Percentiles rank a stretch among this genome's conserved stretches.
phyloP scores from a whole-genome alignment of 2,888 invertebrate genomes.

The Phytoseiulus persimilis region DNA sequence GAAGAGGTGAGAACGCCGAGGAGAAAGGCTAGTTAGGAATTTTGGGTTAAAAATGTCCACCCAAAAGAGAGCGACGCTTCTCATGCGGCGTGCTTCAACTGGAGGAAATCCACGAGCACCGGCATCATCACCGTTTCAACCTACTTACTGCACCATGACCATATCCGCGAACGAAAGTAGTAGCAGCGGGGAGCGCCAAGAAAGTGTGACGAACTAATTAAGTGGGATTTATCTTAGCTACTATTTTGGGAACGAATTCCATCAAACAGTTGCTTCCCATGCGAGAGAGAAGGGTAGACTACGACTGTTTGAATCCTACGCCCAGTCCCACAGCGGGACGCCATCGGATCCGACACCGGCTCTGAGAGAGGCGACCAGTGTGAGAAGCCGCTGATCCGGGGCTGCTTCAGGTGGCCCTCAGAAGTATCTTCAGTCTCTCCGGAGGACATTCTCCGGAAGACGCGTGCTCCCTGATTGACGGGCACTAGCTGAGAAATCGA shows the following conservation, averaged over 20 bases:
- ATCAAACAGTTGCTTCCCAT: not conserved
- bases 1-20: not conserved
- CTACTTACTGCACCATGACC: not conserved
- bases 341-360: not conserved
- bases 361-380: not conserved
- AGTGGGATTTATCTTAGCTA: not conserved
- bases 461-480: too few species aligned
- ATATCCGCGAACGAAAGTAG: not conserved
- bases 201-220: constrained; percentile 5
- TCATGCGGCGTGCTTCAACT: not conserved
- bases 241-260: not conserved
- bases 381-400: not conserved
- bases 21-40: not conserved
- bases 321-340: not conserved
- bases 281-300: not conserved
- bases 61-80: not conserved
- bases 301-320: not conserved
- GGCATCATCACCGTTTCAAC: not conserved
- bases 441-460: too few species aligned
- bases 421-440: too few species aligned
- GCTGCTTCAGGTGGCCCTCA: too few species aligned
- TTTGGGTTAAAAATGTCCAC: not conserved
- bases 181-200: not conserved
- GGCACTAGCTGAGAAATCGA: too few species aligned
- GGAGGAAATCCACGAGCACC: not conserved